These are phyloP conservation scores for Chloroceryle inda DNA, from an alignment of 2,797 vertebrate genomes.

Conservation along the genomic window DNA sequence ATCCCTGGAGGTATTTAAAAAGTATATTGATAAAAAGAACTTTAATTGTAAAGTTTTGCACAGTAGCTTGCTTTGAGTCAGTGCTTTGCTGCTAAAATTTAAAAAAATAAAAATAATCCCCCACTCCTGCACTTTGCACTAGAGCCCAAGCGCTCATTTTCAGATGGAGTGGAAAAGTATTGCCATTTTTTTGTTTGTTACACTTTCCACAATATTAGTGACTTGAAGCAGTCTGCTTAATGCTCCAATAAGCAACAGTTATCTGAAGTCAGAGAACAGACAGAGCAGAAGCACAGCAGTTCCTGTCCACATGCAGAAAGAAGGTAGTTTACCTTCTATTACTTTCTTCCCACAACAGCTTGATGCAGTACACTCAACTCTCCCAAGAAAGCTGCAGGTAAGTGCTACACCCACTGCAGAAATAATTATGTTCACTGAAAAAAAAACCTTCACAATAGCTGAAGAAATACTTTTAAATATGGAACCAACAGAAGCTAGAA, in stretches of 20 bases:
- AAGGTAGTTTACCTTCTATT: neutral
- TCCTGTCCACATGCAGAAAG: neutral
- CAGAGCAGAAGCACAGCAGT: neutral
- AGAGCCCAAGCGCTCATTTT: neutral
- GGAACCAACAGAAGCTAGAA: neutral
- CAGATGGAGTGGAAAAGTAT: neutral
- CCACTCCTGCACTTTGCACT: rapidly evolving
- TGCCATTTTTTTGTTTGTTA: neutral
- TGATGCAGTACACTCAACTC: neutral
- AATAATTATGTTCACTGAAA: neutral
- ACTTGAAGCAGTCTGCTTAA: neutral
- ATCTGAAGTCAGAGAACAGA: neutral
- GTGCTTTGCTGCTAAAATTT: neutral
- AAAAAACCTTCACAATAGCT: neutral
- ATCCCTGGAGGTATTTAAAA: too few species aligned
- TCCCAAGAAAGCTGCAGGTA: neutral
- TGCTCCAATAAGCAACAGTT: neutral
- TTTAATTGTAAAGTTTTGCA: neutral
- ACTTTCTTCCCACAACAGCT: neutral
- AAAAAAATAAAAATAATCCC: too few species aligned
- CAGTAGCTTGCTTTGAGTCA: neutral
- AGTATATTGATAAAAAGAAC: neutral
- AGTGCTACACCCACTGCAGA: neutral
- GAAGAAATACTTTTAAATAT: neutral
- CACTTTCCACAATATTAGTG: neutral